Evolutionary conservation across 2,797 vertebrate genomes (phyloP).

Genomic region (Numenius phaeopus): DNA sequence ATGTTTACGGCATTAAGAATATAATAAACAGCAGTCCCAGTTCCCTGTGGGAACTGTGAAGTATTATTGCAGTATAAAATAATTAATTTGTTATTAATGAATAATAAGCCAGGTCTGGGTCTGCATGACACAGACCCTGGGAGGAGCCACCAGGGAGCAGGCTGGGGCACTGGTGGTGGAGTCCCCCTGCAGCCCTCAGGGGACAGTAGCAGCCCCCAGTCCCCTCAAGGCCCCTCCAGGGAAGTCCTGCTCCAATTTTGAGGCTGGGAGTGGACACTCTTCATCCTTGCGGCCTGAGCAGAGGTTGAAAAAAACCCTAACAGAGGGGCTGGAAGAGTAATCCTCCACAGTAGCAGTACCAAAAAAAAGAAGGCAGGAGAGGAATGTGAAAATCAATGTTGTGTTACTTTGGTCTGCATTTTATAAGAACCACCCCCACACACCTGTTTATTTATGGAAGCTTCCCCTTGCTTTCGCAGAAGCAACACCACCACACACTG

Average conservation of each 20-base stretch:
- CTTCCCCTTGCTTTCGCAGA: neutral
- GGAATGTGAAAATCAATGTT: neutral
- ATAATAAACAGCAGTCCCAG: neutral
- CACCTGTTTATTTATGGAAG: neutral
- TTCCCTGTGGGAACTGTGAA: neutral
- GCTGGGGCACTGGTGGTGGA: rapidly evolving
- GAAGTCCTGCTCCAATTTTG: neutral
- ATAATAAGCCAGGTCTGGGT: neutral
- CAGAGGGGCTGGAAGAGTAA: neutral
- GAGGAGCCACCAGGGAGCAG: neutral
- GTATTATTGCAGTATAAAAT: neutral
- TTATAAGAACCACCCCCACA: neutral
- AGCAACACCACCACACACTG: neutral
- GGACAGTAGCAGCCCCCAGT: neutral
- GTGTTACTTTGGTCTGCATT: neutral
- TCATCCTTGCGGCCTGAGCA: neutral
- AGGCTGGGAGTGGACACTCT: neutral
- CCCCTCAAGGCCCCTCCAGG: neutral
- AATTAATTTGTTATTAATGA: neutral
- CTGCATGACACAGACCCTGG: rapidly evolving
- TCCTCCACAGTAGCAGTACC: neutral
- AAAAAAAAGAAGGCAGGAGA: neutral
- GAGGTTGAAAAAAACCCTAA: neutral
- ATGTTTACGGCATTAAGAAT: neutral
- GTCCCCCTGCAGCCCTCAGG: neutral